Percentiles rank a stretch among this genome's conserved stretches.
These are phyloP conservation scores for Globodera rostochiensis DNA, from an alignment of 1,140 invertebrate species.

Conservation along the genomic window DNA sequence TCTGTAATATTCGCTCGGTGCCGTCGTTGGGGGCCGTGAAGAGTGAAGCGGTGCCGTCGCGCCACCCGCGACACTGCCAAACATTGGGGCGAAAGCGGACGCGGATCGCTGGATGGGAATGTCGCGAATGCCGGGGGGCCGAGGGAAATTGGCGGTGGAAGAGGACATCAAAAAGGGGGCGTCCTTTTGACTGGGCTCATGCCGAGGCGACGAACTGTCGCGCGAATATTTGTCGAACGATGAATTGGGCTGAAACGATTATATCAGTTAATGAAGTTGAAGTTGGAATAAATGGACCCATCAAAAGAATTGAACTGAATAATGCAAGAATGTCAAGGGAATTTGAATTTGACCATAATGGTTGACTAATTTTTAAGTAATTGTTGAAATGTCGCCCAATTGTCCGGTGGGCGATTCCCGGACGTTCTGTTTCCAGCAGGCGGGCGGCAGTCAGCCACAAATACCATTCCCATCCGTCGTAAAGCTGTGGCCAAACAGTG, in stretches of 20 bases:
- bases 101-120: conserved; percentile 60
- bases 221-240: conserved; percentile 6
- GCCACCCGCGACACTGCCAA: conserved; percentile 12
- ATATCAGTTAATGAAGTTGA: not conserved
- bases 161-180: conserved; percentile 10
- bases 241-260: not conserved
- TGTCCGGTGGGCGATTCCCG: too few relatives aligned
- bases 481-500: too few relatives aligned
- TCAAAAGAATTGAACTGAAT: not conserved
- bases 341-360: too few relatives aligned
- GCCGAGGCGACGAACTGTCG: conserved; percentile 9
- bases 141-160: conserved; percentile 6
- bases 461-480: too few relatives aligned
- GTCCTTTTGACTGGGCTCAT: not conserved
- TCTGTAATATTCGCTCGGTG: conserved; percentile 58
- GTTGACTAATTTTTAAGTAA: too few relatives aligned
- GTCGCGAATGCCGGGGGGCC: conserved; percentile 45
- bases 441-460: too few relatives aligned
- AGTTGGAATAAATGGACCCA: too few relatives aligned
- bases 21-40: conserved; percentile 11
- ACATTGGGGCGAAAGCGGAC: conserved; percentile 47
- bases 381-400: too few relatives aligned
- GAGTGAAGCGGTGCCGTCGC: not conserved
- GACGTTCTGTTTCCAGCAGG: too few relatives aligned
- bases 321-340: not conserved